A percentile compares a stretch with the other conserved stretches of the same genome.
phyloP scores from a whole-genome alignment of 1,140 invertebrate genomes.

The Lepeophtheirus salmonis region DNA sequence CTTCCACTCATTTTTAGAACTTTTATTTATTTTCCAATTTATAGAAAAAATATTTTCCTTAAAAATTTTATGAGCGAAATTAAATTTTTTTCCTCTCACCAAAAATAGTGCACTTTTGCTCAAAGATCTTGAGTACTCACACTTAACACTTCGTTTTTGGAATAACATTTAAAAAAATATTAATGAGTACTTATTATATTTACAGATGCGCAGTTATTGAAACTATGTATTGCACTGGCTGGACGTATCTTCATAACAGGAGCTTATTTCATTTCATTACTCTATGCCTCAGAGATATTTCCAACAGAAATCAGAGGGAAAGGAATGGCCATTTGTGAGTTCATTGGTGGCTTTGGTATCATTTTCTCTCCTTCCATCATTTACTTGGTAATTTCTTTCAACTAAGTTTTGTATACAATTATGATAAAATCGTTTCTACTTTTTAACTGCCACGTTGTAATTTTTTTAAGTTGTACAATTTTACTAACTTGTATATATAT shows the following conservation, averaged over 20 bases:
- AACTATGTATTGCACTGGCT: conserved; percentile 41
- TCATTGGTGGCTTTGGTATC: conserved; percentile 21
- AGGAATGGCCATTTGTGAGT: conserved; percentile 21
- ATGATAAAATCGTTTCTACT: neutral
- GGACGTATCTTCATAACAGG: conserved; percentile 65
- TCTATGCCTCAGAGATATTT: conserved; percentile 64
- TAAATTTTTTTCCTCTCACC: no score
- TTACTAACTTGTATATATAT: neutral
- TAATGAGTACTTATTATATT: neutral
- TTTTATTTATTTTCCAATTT: no score
- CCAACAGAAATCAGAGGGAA: conserved; percentile 49
- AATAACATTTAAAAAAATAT: no score
- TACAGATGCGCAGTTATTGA: neutral
- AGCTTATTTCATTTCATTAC: conserved; percentile 68
- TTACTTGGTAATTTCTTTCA: conserved; percentile 20
- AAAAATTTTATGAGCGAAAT: no score
- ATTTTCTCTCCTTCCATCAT: conserved; percentile 22
- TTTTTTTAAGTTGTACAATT: neutral
- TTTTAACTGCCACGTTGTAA: neutral
- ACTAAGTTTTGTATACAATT: neutral
- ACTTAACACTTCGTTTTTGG: no score
- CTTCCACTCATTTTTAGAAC: no score
- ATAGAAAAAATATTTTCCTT: no score
- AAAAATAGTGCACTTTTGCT: no score
- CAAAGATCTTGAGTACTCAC: no score